Conservation (phyloP, 1,140 invertebrate species). For the Drosophila pallidifrons region DNA sequence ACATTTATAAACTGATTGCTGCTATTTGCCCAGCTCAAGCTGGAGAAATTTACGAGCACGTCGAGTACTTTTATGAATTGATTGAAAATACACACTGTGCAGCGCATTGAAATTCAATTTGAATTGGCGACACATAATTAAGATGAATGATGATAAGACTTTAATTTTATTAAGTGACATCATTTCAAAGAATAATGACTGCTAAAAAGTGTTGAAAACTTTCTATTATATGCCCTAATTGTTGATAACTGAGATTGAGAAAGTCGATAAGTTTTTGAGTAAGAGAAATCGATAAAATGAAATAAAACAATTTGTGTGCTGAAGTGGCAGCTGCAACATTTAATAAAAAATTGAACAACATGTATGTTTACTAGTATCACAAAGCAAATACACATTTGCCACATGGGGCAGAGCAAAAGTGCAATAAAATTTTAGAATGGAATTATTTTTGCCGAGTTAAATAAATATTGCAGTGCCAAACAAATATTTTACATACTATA, state of each 20-base stretch:
- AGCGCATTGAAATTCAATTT: conserved; percentile 15
- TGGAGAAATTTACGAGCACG: conserved; percentile 1
- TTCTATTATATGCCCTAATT: conserved; percentile 15
- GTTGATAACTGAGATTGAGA: neutral
- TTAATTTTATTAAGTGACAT: conserved; percentile 64
- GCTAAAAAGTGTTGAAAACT: conserved; percentile 39
- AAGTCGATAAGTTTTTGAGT: neutral
- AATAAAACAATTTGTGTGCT: too few relatives aligned
- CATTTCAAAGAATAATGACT: conserved; percentile 63
- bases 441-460: conserved; percentile 29
- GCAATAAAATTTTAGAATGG: conserved; percentile 7
- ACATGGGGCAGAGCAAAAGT: conserved; percentile 54
- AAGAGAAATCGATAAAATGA: neutral
- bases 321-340: conserved; percentile 31
- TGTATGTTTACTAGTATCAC: conserved; percentile 32
- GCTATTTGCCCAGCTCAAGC: conserved; percentile 1
- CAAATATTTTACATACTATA: conserved; percentile 16
- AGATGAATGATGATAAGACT: conserved; percentile 60
- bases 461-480: conserved; percentile 56
- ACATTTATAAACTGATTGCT: conserved; percentile 26
- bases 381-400: conserved; percentile 40
- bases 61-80: neutral
- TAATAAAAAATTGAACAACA: conserved; percentile 61
- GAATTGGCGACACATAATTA: conserved; percentile 38
- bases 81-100: neutral